Percentiles rank a stretch among this genome's conserved stretches.
Conservation (phyloP, 2,797 vertebrate species). For the Rhabdophis nuchalis region DNA sequence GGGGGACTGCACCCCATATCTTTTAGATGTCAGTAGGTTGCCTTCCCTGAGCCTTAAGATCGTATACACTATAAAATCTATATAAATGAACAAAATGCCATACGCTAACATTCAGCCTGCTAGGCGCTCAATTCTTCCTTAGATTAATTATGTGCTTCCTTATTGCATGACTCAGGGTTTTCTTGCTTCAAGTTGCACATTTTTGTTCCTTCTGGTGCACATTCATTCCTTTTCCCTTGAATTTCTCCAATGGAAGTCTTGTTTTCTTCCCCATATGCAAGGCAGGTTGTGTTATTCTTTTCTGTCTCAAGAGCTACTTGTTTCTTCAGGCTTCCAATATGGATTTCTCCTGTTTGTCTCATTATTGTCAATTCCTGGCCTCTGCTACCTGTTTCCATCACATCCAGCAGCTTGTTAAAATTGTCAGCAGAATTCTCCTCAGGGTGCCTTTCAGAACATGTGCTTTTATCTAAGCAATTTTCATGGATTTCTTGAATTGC, state of each 20-base stretch:
- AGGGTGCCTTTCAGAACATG: neutral
- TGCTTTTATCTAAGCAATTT: conserved; percentile 30
- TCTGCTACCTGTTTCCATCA: conserved; percentile 31
- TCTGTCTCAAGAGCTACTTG: conserved; percentile 32
- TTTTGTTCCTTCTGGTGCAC: conserved; percentile 32
- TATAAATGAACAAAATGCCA: neutral
- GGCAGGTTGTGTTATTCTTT: conserved; percentile 32
- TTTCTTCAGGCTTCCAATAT: conserved; percentile 11
- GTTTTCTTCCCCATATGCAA: conserved; percentile 23
- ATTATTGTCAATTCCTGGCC: conserved; percentile 28
- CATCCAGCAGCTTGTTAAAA: neutral
- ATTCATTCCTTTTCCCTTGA: conserved; percentile 30
- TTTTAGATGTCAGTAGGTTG: neutral
- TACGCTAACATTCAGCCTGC: conserved; percentile 49
- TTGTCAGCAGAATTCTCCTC: conserved; percentile 8
- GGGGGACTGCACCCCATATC: neutral
- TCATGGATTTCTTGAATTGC: neutral
- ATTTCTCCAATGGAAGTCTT: neutral
- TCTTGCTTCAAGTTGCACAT: conserved; percentile 31
- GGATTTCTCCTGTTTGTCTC: conserved; percentile 13
- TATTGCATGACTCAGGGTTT: conserved; percentile 39
- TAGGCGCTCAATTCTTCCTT: conserved; percentile 14
- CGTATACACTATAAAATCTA: neutral
- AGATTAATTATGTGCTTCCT: conserved; percentile 39
- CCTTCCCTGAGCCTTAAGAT: neutral